Conservation (phyloP, 2,113 vertebrate species). For the Chrysemys picta region DNA sequence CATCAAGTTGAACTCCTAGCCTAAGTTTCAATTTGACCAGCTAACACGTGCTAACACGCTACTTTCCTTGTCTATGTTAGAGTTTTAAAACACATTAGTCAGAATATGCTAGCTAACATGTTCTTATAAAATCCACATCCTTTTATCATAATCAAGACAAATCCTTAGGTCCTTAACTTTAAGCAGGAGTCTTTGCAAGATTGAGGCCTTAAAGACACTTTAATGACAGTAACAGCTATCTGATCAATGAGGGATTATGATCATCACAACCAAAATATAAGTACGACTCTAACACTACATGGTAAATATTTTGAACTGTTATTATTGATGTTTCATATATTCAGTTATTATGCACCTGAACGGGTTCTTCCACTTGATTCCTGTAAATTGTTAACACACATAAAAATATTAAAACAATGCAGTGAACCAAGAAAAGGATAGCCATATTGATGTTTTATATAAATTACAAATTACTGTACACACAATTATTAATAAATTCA, state of each 20-base stretch:
- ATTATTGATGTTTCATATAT: neutral
- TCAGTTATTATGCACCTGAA: constrained; percentile 18
- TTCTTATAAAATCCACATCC: neutral
- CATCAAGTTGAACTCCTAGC: neutral
- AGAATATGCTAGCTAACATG: neutral
- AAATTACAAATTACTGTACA: neutral
- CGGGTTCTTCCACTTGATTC: neutral
- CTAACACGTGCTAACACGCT: neutral
- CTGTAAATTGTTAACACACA: neutral
- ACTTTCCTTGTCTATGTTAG: neutral
- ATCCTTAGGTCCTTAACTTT: neutral
- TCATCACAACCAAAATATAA: neutral
- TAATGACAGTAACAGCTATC: neutral
- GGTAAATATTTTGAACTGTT: neutral
- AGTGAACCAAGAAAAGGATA: neutral
- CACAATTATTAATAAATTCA: neutral
- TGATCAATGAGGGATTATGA: neutral
- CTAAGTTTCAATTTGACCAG: neutral
- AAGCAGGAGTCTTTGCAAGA: neutral
- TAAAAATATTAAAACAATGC: neutral
- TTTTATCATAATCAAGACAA: neutral
- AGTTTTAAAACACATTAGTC: neutral
- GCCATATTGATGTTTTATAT: neutral
- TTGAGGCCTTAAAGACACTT: neutral
- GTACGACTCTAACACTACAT: neutral